Evolutionary conservation across 2,888 invertebrate species (phyloP), one percentile per base, ranked within the genome.

Genomic region (Drosophila demipolita): DNA sequence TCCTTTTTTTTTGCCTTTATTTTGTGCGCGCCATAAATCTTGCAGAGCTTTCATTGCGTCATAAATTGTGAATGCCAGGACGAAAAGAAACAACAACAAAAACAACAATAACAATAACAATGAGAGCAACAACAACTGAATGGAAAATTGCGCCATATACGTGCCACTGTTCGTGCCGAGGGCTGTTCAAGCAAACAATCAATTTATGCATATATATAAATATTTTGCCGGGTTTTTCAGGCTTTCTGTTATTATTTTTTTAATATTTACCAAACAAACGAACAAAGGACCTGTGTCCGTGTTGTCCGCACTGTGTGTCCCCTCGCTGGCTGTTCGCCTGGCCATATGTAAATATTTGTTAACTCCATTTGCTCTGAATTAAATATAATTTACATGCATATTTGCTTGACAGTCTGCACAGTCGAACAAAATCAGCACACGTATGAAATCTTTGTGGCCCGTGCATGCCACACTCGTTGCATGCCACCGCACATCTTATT

Each of bases 351-450:
- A 89, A 89, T 89, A 90, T 89, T 89, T 89, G 89, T 89, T 86
- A 90, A 90, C 88, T 89, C 89, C 90, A 89, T 89, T 89, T 89
- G 79, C 76, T 86, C 80, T 88, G 89, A 90, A 89, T 89, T 89
- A 89, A 89, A 89, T 89, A 89, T 86, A 87, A 89, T 87, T 88
- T 90, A 87, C 89, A 90, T 90, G 82, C 80, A 82, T 82, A 86
- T 86, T 88, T 87, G 78, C 78, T 73, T 79, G 83, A 67, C 82
- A 69, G 69, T 63, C 75, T 64, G 68, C 62, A 29, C 38, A 38
- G 70, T 45, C 59, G 68, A 52, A 23, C 73, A 71, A 66, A 63
- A 65, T 70, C 59, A 32, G 49, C 55, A 53, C 63, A 55, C 26
- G 61, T 68, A 67, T 42, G 29, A 40, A 55, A 55, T 29, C 12